Percentiles rank a stretch among this genome's conserved stretches.
phyloP scores from a whole-genome alignment of 2,888 invertebrate genomes.

The Caenorhabditis uteleia region DNA sequence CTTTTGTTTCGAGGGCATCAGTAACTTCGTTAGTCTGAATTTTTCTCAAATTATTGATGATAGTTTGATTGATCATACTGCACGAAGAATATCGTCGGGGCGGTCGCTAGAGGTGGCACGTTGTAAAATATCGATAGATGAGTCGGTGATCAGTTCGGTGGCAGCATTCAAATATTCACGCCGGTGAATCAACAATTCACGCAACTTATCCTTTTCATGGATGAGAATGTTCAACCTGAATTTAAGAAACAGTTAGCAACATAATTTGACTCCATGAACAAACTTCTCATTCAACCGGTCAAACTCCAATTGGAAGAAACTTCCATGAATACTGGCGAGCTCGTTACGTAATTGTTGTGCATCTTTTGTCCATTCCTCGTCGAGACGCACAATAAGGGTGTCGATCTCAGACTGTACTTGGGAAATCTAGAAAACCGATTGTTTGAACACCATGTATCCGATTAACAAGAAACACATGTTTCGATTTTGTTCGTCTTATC shows the following conservation, averaged over 20 bases:
- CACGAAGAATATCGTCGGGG: conserved; percentile 46
- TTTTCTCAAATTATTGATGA: background rate
- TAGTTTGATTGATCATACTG: conserved; percentile 24
- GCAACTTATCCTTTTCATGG: conserved; percentile 55
- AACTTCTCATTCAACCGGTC: conserved; percentile 65
- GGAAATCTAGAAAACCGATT: conserved; percentile 37
- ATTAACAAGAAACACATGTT: background rate
- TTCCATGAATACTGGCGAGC: conserved; percentile 58
- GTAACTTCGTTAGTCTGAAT: conserved; percentile 53
- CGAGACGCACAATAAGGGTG: conserved; percentile 48
- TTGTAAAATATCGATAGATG: conserved; percentile 44
- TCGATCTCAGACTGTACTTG: conserved; percentile 52
- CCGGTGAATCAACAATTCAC: conserved; percentile 47
- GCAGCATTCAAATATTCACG: conserved; percentile 46
- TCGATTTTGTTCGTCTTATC: background rate
- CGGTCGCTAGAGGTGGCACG: conserved; percentile 56
- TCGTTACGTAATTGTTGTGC: conserved; percentile 51
- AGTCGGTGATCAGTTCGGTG: conserved; percentile 48
- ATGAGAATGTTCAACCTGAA: conserved; percentile 61
- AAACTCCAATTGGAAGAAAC: conserved; percentile 64
- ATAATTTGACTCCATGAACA: conserved; percentile 1
- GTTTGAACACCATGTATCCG: background rate
- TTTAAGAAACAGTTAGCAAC: background rate
- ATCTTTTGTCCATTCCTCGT: conserved; percentile 56
- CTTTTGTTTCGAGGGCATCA: conserved; percentile 49